Conservation (phyloP, 2,113 vertebrate species). For the Grammomys dolichurus region DNA sequence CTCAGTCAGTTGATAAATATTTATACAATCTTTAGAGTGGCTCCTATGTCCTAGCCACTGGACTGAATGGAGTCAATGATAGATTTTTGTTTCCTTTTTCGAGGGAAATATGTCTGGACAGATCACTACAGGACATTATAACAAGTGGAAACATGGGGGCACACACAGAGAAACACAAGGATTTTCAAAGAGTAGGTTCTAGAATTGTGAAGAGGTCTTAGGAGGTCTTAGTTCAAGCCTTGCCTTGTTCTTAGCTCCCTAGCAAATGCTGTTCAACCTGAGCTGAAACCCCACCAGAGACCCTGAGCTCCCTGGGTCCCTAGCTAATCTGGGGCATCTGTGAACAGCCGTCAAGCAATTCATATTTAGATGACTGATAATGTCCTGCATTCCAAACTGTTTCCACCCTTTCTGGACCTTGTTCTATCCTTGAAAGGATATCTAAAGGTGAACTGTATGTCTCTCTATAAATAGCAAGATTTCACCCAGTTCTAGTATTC, state of each 20-base stretch:
- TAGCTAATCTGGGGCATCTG: not conserved
- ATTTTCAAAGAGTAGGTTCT: not conserved
- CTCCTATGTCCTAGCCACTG: not conserved
- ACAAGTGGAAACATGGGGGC: not conserved
- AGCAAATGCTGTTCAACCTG: not conserved
- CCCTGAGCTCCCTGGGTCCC: not conserved
- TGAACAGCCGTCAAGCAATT: constrained; percentile 23
- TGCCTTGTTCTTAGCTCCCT: not conserved
- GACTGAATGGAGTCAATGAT: not conserved
- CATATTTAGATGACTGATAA: constrained; percentile 14
- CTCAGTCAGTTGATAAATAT: constrained; percentile 34
- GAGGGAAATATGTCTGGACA: not conserved
- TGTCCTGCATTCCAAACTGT: not conserved
- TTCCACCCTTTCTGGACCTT: not conserved
- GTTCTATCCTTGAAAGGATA: not conserved
- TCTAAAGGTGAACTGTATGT: not conserved
- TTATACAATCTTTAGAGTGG: not conserved
- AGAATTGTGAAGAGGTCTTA: not conserved
- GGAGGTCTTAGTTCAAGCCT: not conserved
- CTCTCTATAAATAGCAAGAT: not conserved
- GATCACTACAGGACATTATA: not conserved
- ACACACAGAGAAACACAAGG: not conserved
- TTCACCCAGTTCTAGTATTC: not conserved
- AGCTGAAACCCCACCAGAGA: not conserved
- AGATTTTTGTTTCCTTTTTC: not conserved